Percentiles rank a stretch among this genome's conserved stretches.
Evolutionary conservation across 2,797 vertebrate species (phyloP).

Genomic region (Acanthiza pusilla): DNA sequence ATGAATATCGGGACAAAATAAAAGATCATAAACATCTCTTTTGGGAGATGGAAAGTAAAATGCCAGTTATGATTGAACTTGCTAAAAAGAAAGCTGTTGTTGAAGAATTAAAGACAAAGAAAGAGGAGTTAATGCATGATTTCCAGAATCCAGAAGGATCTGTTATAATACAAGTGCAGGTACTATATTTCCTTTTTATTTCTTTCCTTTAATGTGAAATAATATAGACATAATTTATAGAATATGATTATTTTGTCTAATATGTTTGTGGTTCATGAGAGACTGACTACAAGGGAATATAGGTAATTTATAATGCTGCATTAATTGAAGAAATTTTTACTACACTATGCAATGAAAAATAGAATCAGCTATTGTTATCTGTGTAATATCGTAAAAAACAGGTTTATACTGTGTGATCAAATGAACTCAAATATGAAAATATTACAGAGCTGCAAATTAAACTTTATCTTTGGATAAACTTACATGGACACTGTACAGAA

Average conservation of each 20-base stretch:
- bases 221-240: background rate
- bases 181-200: slow-evolving; percentile 22
- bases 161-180: slow-evolving; percentile 70
- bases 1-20: slow-evolving; percentile 74
- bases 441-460: background rate
- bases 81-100: slow-evolving; percentile 62
- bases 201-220: background rate
- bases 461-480: background rate
- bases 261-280: background rate
- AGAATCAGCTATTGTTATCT: background rate
- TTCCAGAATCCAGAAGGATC: slow-evolving; percentile 67
- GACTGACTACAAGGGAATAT: background rate
- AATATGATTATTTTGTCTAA: background rate
- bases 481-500: background rate
- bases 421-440: background rate
- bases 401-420: rapidly evolving
- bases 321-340: background rate
- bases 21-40: slow-evolving; percentile 61
- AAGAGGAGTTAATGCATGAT: slow-evolving; percentile 63
- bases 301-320: background rate
- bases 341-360: background rate
- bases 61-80: slow-evolving; percentile 69
- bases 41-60: slow-evolving; percentile 67
- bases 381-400: background rate
- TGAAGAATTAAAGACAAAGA: slow-evolving; percentile 66